Percentiles rank a stretch among this genome's conserved stretches.
Conservation (phyloP, 2,888 invertebrate species). For the Leptinotarsa haldemani region DNA sequence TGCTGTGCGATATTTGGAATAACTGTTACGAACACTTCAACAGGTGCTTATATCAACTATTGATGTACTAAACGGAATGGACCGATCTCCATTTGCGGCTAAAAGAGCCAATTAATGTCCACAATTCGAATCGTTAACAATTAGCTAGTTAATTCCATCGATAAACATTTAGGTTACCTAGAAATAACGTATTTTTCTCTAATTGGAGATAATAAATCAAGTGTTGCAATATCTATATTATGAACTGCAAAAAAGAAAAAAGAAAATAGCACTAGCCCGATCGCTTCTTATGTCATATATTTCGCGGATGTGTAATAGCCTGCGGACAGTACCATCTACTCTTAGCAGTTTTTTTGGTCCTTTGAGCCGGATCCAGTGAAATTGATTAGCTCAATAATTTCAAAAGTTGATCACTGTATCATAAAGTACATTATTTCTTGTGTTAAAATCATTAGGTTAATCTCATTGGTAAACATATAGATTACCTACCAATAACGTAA, state of each 20-base stretch:
- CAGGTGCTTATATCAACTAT: too few species aligned
- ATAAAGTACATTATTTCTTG: background rate
- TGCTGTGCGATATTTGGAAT: too few species aligned
- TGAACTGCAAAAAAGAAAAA: too few species aligned
- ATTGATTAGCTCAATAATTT: too few species aligned
- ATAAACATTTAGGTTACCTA: conserved; percentile 2
- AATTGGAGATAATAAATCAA: background rate
- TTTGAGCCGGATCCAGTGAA: too few species aligned
- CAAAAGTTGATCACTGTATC: too few species aligned
- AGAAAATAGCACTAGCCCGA: too few species aligned
- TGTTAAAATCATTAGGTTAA: background rate
- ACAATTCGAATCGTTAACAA: background rate
- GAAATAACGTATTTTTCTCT: background rate
- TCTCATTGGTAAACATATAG: background rate
- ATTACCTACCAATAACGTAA: background rate
- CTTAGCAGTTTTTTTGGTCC: too few species aligned
- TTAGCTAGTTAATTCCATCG: background rate
- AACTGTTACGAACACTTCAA: too few species aligned
- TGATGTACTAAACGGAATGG: background rate
- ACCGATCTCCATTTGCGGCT: background rate
- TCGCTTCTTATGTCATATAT: too few species aligned
- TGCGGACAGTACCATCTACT: too few species aligned
- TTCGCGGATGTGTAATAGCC: too few species aligned
- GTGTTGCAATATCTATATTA: background rate
- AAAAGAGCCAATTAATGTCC: background rate